Percentiles rank a stretch among this genome's conserved stretches.
These are phyloP conservation scores for Corapipo altera DNA, from an alignment of 2,113 vertebrate genomes.

Conservation along the genomic window DNA sequence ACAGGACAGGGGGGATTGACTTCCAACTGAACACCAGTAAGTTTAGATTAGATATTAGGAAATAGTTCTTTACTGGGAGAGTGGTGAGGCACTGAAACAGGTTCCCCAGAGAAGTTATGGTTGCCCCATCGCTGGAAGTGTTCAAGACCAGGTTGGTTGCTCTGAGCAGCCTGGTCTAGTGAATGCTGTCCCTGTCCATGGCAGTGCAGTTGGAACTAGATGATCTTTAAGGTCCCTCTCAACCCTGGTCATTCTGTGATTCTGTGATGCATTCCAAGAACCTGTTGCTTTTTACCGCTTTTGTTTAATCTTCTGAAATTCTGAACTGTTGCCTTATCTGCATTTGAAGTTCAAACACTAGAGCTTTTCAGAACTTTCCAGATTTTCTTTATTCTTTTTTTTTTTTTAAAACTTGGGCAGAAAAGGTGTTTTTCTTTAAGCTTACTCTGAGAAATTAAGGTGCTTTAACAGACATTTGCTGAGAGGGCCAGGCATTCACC, in stretches of 20 bases:
- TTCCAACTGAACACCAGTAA: not conserved
- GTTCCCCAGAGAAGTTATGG: not conserved
- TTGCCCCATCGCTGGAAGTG: not conserved
- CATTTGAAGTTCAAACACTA: not conserved
- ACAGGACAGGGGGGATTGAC: no score
- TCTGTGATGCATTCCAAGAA: not conserved
- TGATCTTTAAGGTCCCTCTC: not conserved
- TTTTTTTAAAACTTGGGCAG: not conserved
- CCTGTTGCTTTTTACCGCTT: not conserved
- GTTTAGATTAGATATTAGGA: not conserved
- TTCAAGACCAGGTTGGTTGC: not conserved
- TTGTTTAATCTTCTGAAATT: not conserved
- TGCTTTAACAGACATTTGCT: not conserved
- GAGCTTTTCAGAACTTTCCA: not conserved
- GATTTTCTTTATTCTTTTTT: not conserved
- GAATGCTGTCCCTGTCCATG: not conserved
- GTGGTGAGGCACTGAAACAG: not conserved
- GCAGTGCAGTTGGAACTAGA: rapidly evolving
- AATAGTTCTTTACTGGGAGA: not conserved
- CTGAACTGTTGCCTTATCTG: not conserved
- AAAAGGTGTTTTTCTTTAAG: not conserved
- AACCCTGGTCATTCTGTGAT: not conserved
- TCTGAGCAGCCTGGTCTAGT: not conserved
- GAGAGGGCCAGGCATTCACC: not conserved
- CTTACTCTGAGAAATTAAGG: not conserved